Percentiles rank a stretch among this genome's conserved stretches.
These are phyloP conservation scores for Paracanthobrama guichenoti DNA, from an alignment of 2,113 vertebrate species.

Conservation along the genomic window DNA sequence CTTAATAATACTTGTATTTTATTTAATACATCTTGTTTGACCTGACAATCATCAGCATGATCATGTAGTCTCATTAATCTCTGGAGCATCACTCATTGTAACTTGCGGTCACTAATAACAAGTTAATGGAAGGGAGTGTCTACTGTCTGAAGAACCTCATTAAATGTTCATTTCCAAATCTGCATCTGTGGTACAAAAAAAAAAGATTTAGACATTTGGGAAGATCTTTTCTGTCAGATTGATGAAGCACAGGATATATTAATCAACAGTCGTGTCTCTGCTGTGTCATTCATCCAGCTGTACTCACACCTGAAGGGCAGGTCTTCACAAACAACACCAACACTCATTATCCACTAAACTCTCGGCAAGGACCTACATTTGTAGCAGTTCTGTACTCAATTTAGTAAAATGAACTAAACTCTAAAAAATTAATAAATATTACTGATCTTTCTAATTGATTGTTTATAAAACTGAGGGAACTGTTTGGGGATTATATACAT, in stretches of 20 bases:
- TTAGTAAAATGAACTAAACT: neutral
- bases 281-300: constrained; percentile 7
- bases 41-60: neutral
- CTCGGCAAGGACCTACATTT: neutral
- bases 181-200: neutral
- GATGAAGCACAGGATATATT: neutral
- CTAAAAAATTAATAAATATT: too few relatives aligned
- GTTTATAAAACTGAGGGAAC: neutral
- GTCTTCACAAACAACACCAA: neutral
- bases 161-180: constrained; percentile 7
- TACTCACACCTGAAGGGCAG: constrained; percentile 7
- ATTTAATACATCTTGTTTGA: neutral
- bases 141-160: constrained; percentile 17
- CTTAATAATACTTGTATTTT: neutral
- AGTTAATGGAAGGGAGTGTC: constrained; percentile 2
- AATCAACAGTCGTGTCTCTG: constrained; percentile 1
- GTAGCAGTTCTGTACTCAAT: too few relatives aligned
- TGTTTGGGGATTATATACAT: neutral
- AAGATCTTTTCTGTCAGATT: neutral
- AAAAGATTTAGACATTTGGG: constrained; percentile 7
- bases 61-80: neutral
- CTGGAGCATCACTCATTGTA: neutral
- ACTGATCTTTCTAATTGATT: neutral
- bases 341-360: neutral
- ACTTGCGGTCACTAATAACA: constrained; percentile 3